phyloP scores from a whole-genome alignment of 2,113 vertebrate species.

The Pardalotus punctatus region DNA sequence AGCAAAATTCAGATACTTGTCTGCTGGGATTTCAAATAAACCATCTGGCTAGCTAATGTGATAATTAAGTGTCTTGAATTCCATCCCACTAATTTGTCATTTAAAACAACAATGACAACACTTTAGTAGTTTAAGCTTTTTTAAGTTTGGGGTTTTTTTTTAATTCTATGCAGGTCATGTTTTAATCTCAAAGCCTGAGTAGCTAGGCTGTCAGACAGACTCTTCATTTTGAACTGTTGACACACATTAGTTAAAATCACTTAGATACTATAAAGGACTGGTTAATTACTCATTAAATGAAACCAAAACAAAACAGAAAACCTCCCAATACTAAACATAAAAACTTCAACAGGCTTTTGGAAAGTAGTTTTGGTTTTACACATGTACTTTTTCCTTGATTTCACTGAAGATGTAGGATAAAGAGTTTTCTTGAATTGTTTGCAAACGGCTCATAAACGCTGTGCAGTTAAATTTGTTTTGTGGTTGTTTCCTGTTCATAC shows the following conservation, averaged over 20 bases:
- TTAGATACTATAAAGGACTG: not conserved
- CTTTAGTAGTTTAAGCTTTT: not conserved
- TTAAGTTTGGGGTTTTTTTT: accelerated
- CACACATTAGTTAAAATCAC: not conserved
- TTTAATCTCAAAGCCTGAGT: not conserved
- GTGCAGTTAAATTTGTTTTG: not conserved
- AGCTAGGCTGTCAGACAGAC: not conserved
- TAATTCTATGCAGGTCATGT: not conserved
- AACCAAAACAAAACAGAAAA: not conserved
- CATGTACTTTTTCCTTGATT: not conserved
- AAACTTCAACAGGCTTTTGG: not conserved
- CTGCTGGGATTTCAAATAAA: conserved; percentile 40
- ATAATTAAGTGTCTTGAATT: conserved; percentile 46
- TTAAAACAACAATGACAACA: conserved; percentile 29
- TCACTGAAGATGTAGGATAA: not conserved
- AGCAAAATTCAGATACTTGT: conserved; percentile 8
- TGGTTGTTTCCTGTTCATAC: not conserved
- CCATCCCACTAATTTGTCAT: conserved; percentile 23
- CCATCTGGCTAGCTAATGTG: conserved; percentile 25
- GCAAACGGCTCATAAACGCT: not conserved
- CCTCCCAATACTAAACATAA: not conserved
- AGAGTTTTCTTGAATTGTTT: not conserved
- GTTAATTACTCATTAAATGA: not conserved
- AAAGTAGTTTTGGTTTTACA: not conserved
- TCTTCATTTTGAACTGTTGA: not conserved